A percentile compares a stretch with the other conserved stretches of the same genome.
phyloP scores from a whole-genome alignment of 2,113 vertebrate genomes.

The Pygoscelis antarcticus region DNA sequence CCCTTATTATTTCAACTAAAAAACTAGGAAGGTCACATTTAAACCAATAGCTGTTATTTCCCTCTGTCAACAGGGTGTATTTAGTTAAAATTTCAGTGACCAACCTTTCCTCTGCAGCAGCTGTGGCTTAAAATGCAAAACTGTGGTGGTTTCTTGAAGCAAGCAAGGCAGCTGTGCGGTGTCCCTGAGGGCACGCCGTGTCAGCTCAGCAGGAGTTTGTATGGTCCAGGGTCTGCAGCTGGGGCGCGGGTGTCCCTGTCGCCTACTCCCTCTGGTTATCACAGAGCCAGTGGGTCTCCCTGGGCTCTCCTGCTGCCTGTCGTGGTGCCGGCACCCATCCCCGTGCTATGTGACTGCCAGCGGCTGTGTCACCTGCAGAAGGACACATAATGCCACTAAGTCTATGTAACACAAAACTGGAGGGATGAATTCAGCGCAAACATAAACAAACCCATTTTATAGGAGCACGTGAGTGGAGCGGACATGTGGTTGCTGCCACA shows the following conservation, averaged over 20 bases:
- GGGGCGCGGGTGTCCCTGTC: neutral
- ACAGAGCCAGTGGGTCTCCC: neutral
- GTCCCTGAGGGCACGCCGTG: fast-evolving
- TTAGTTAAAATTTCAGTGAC: neutral
- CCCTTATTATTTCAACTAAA: constrained; percentile 38
- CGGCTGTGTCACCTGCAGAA: neutral
- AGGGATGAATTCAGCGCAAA: neutral
- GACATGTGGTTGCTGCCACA: neutral
- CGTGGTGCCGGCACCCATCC: neutral
- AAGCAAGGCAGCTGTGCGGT: fast-evolving
- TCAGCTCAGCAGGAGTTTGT: neutral
- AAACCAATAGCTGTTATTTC: constrained; percentile 33
- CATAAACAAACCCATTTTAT: neutral
- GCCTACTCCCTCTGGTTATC: neutral
- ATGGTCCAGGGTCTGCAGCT: fast-evolving
- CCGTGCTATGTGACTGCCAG: fast-evolving
- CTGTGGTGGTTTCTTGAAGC: neutral
- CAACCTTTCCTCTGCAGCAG: neutral
- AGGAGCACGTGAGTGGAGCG: neutral
- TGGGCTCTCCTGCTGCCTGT: neutral
- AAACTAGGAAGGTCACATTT: constrained; percentile 36
- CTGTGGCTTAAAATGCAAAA: neutral
- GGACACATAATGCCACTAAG: neutral
- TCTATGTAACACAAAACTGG: neutral
- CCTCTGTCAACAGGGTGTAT: neutral